A percentile compares a stretch with the other conserved stretches of the same genome.
phyloP scores from a whole-genome alignment of 2,113 vertebrate genomes.

The Todiramphus saurophagus region DNA sequence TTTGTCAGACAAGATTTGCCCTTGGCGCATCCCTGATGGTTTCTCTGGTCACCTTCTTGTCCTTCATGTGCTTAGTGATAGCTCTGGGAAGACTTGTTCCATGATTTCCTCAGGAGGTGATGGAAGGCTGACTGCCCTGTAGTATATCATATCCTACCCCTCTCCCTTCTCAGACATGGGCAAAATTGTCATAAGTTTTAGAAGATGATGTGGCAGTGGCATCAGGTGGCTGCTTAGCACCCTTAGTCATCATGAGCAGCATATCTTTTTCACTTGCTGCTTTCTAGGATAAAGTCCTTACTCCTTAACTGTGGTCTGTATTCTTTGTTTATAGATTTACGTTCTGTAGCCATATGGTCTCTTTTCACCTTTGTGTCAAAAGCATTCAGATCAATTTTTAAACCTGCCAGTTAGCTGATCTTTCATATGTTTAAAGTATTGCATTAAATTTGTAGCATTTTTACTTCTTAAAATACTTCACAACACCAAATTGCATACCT shows the following conservation, averaged over 20 bases:
- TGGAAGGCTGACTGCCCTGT: neutral
- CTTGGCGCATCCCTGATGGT: neutral
- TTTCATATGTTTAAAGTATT: neutral
- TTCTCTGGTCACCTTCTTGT: neutral
- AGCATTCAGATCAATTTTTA: slow-evolving; percentile 19
- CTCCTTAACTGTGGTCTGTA: neutral
- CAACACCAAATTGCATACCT: neutral
- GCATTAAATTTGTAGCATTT: neutral
- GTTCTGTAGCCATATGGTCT: neutral
- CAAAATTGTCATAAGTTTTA: neutral
- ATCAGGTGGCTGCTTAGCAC: neutral
- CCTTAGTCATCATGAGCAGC: rapidly evolving
- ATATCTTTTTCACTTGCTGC: neutral
- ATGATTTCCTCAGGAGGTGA: neutral
- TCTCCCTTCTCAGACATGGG: neutral
- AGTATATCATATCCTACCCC: neutral
- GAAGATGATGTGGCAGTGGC: neutral
- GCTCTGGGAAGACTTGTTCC: neutral
- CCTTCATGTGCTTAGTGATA: neutral
- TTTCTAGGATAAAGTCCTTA: neutral
- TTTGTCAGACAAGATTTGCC: neutral
- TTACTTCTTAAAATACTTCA: slow-evolving; percentile 6
- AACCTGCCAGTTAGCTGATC: neutral
- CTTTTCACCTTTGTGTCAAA: neutral
- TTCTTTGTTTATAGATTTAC: neutral